Conservation (phyloP, 2,888 invertebrate species). For the Byasa hedistus region DNA sequence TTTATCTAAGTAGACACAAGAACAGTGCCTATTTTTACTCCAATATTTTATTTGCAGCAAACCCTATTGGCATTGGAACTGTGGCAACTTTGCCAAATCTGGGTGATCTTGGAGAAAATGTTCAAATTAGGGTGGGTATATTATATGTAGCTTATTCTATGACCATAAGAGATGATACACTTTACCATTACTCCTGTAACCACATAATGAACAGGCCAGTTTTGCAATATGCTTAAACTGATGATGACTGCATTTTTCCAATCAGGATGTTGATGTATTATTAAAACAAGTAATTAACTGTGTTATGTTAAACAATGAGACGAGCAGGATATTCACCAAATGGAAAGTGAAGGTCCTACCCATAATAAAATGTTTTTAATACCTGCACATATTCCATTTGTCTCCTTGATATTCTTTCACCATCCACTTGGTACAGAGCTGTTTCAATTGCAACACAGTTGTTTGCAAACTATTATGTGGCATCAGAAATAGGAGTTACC, state of each 20-base stretch:
- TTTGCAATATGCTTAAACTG: no score
- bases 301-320: no score
- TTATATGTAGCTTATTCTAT: not conserved
- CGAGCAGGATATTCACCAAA: no score
- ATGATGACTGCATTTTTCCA: no score
- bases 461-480: not conserved
- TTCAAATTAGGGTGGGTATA: conserved; percentile 70
- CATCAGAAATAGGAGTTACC: no score
- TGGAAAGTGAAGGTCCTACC: no score
- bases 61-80: conserved; percentile 78
- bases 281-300: no score
- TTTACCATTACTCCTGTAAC: not conserved
- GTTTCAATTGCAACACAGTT: not conserved
- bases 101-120: conserved; percentile 72
- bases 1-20: not conserved
- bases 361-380: no score
- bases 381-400: no score
- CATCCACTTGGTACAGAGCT: no score
- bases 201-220: not conserved
- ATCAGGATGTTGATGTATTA: no score
- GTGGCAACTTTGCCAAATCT: conserved; percentile 78
- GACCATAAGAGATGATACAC: not conserved
- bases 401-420: no score
- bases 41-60: conserved; percentile 45
- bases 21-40: not conserved